Conservation (phyloP, 2,113 vertebrate species). For the Barnardius zonarius region DNA sequence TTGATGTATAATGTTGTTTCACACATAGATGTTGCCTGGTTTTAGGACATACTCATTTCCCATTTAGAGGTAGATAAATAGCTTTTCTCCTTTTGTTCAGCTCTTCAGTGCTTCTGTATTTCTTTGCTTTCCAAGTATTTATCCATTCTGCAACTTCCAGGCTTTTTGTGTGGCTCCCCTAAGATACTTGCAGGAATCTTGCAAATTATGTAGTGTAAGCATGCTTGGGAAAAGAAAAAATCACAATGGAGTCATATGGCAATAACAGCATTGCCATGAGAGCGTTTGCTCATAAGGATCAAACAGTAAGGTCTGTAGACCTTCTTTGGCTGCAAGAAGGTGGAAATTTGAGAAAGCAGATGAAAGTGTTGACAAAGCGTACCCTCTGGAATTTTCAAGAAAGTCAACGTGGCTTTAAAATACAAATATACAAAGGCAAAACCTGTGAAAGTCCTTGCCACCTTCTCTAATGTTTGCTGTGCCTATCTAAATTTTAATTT, state of each 20-base stretch:
- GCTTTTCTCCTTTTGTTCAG: neutral
- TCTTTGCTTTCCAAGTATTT: slow-evolving; percentile 22
- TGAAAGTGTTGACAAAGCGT: slow-evolving; percentile 11
- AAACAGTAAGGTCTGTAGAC: neutral
- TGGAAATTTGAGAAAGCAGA: neutral
- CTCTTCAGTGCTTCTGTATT: neutral
- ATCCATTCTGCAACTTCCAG: neutral
- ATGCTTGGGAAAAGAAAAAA: neutral
- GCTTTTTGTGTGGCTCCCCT: neutral
- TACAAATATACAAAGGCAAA: slow-evolving; percentile 20
- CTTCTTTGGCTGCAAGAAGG: neutral
- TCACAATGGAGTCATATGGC: neutral
- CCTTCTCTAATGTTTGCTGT: slow-evolving; percentile 5
- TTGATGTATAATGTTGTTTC: neutral
- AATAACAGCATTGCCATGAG: neutral
- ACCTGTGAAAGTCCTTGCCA: neutral
- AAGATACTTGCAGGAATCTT: neutral
- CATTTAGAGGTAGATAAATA: neutral
- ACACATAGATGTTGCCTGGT: neutral
- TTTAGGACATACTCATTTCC: neutral
- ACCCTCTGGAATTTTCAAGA: slow-evolving; percentile 14
- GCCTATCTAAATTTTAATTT: slow-evolving; percentile 60
- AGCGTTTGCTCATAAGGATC: neutral
- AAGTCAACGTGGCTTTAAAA: slow-evolving; percentile 4
- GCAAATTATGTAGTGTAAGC: neutral